Evolutionary conservation across 2,888 invertebrate genomes (phyloP).

Genomic region (Drosophila longiperda): DNA sequence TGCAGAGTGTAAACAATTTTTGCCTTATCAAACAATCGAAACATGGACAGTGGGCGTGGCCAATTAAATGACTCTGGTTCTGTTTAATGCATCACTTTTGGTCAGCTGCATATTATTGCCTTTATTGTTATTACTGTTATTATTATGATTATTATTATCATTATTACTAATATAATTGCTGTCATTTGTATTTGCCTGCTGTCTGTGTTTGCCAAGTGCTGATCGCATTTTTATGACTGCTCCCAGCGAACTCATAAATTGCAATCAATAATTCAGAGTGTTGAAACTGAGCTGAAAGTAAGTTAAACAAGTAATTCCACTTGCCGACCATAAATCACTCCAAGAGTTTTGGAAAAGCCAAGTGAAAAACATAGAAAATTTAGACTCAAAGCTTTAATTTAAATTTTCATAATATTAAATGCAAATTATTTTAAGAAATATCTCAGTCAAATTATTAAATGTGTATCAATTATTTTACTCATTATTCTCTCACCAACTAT

Average conservation of each 20-base stretch:
- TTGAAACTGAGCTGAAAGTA: neutral
- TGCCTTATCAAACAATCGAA: conserved; percentile 62
- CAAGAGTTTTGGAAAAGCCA: neutral
- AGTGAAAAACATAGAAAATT: neutral
- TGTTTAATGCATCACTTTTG: conserved; percentile 65
- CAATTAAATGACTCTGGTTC: conserved; percentile 61
- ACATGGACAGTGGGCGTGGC: conserved; percentile 41
- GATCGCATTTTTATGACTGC: conserved; percentile 47
- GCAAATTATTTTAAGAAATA: no score
- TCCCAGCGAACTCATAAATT: conserved; percentile 30
- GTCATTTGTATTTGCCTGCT: conserved; percentile 54
- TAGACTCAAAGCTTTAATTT: fast-evolving
- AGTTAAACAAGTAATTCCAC: neutral
- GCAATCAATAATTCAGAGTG: neutral
- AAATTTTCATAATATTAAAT: neutral
- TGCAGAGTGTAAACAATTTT: conserved; percentile 63
- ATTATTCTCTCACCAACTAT: fast-evolving
- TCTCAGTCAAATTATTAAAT: neutral
- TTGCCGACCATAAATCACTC: neutral
- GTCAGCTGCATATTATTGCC: conserved; percentile 60
- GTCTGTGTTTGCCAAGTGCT: conserved; percentile 68
- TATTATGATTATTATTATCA: conserved; percentile 25
- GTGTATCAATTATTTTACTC: neutral
- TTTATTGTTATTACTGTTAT: conserved; percentile 33
- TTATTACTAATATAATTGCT: conserved; percentile 46